These are phyloP conservation scores for Rhabditophanes sp. DNA, from an alignment of 2,888 invertebrate species.

Conservation along the genomic window DNA sequence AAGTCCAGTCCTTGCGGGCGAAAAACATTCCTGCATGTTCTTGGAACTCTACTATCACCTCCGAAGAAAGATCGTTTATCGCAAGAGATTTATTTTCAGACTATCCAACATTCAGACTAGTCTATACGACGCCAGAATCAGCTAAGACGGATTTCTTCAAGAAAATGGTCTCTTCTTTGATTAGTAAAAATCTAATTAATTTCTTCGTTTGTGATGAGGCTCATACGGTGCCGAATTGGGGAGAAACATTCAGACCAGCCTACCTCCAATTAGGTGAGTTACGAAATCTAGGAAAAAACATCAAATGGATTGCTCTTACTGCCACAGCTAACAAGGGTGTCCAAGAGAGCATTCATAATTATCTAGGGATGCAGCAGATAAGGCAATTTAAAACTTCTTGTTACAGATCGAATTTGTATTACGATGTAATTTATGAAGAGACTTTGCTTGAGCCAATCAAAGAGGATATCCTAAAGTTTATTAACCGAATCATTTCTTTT, in stretches of 20 bases:
- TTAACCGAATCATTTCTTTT: conserved; percentile 13
- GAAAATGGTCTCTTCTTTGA: conserved; percentile 1
- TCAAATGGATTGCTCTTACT: conserved; percentile 58
- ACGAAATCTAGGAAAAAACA: conserved; percentile 52
- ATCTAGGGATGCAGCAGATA: conserved; percentile 9
- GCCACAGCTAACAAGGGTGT: conserved; percentile 62
- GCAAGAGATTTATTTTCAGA: conserved; percentile 8
- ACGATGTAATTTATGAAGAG: conserved; percentile 80
- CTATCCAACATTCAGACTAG: conserved; percentile 60
- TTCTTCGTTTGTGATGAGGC: conserved; percentile 96
- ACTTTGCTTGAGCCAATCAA: conserved; percentile 50
- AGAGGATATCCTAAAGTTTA: conserved; percentile 51
- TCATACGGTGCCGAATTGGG: conserved; percentile 96
- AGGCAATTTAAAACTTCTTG: conserved; percentile 63
- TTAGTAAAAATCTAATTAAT: too few relatives aligned
- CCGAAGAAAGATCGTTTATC: conserved; percentile 54
- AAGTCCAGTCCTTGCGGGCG: conserved; percentile 66
- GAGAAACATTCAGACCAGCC: conserved; percentile 60
- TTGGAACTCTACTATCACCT: conserved; percentile 74
- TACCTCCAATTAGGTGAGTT: conserved; percentile 71
- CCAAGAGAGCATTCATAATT: conserved; percentile 9
- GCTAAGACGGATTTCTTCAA: conserved; percentile 52
- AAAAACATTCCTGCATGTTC: conserved; percentile 68
- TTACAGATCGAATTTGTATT: conserved; percentile 78
- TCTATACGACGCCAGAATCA: conserved; percentile 93